These are phyloP conservation scores for Himalopsyche kuldschensis DNA, from an alignment of 2,888 invertebrate species.

Conservation along the genomic window DNA sequence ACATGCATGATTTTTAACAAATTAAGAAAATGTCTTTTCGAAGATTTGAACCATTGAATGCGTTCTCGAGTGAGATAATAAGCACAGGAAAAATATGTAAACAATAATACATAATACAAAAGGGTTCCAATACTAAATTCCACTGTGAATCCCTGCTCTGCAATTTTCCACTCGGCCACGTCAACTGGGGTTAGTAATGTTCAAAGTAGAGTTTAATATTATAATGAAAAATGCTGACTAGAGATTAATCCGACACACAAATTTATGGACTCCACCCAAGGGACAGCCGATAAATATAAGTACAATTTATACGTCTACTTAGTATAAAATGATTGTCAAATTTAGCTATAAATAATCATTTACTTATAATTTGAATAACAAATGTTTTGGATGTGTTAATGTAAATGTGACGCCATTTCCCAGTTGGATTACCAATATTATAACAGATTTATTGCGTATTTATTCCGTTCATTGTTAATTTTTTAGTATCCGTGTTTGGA, in stretches of 20 bases:
- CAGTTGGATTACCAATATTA: background rate
- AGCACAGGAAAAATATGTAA: no score
- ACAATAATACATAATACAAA: no score
- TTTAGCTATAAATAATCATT: background rate
- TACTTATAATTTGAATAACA: background rate
- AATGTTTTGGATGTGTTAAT: background rate
- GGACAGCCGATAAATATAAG: background rate
- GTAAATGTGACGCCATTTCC: background rate
- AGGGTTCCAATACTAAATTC: no score
- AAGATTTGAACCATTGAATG: no score
- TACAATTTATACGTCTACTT: background rate
- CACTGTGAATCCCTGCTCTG: no score
- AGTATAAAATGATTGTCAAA: background rate
- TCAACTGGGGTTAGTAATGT: no score
- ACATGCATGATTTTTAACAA: no score
- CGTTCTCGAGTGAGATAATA: no score
- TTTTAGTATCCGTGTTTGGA: background rate
- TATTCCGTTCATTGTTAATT: background rate
- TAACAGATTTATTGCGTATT: background rate
- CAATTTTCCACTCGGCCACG: no score
- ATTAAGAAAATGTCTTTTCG: no score
- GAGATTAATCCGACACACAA: background rate
- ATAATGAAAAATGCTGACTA: background rate
- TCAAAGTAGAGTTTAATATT: background rate
- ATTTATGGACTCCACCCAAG: background rate